Base-by-base conservation (phyloP, 64 coral and sea anemone genomes). In the Acropora tenuis region DNA sequence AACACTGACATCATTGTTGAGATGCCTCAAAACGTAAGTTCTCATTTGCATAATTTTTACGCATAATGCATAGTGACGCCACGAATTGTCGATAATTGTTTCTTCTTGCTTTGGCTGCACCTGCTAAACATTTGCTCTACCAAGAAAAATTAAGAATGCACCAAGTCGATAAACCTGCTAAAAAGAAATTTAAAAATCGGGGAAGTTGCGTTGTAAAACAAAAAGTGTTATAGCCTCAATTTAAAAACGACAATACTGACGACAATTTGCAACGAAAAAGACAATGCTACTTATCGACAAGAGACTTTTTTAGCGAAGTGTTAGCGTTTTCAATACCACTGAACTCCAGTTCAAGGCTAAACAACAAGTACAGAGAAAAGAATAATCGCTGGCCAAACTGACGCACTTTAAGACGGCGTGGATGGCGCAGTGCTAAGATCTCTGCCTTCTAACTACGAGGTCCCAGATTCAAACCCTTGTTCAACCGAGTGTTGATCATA, bases 1-100 rank as follows among this genome's bases (percentile, higher is more conserved):
- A 55, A 91, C 89, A 84, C 79, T 55, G 89, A 91, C 68, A 79
- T 91, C 80, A 91, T 91, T 47, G 68, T 75, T 74, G 89, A 84
- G 69, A 91, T 91, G 80, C 89, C 89, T 11, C 79, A 83, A 63
- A 91, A 75, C 79, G 79, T 58, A 80, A 50, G 13, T 8, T 71
- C 67, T 55, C 10, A 55, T 7, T 53, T 55, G 52, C 52, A 55
- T 55, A 55, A 55, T 55, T 55, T 5, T 55, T 55, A 55, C 1
- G 52, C 52, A 55, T 55, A 1, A 55, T 55, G 52, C 52, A 55
- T 55, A 3, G 10, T 30, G 67, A 71, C 67, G 67, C 4, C 67
- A 71, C 19, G 19, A 71, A 71, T 71, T 71, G 67, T 71, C 10
- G 67, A 30, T 71, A 71, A 55, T 7, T 71, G 67, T 71, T 71